Evolutionary conservation across 2,888 invertebrate species (phyloP).

Genomic region (Hyposoter dolosus): DNA sequence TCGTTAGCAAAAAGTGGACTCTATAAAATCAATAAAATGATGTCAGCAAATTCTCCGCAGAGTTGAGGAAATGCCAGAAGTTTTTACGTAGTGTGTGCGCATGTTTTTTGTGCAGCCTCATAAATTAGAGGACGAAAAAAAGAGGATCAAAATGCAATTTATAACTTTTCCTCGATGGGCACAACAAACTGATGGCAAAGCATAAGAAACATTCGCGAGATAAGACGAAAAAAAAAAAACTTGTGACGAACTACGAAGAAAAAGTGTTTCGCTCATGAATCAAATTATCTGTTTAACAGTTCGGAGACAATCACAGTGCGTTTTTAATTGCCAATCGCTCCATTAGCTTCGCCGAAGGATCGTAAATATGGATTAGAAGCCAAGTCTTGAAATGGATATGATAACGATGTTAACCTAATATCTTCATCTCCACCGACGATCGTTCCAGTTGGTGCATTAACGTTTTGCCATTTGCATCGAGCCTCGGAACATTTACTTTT

Average conservation of each 20-base stretch:
- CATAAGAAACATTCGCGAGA: background rate
- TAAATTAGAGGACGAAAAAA: background rate
- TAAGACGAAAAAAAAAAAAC: background rate
- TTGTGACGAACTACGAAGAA: background rate
- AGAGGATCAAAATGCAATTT: background rate
- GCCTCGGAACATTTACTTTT: background rate
- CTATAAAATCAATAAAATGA: slow-evolving; percentile 9
- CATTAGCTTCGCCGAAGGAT: slow-evolving; percentile 16
- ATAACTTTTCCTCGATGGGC: slow-evolving; percentile 1
- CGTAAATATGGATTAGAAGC: slow-evolving; percentile 39
- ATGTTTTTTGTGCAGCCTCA: background rate
- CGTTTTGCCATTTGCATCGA: background rate
- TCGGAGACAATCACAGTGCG: slow-evolving; percentile 1
- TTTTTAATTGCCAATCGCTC: slow-evolving; percentile 43
- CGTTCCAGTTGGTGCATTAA: background rate
- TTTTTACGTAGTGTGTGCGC: background rate
- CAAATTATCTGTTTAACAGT: slow-evolving; percentile 28
- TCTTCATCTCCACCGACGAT: slow-evolving; percentile 4
- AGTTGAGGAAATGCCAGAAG: slow-evolving; percentile 18
- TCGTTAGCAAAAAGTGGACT: background rate
- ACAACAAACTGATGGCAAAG: slow-evolving; percentile 3
- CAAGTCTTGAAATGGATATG: background rate
- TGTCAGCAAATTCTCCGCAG: background rate
- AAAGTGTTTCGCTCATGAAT: background rate
- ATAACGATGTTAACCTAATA: slow-evolving; percentile 11